Percentiles rank a stretch among this genome's conserved stretches.
phyloP scores from a whole-genome alignment of 2,888 invertebrate genomes.

The Cataglyphis altisquamis region DNA sequence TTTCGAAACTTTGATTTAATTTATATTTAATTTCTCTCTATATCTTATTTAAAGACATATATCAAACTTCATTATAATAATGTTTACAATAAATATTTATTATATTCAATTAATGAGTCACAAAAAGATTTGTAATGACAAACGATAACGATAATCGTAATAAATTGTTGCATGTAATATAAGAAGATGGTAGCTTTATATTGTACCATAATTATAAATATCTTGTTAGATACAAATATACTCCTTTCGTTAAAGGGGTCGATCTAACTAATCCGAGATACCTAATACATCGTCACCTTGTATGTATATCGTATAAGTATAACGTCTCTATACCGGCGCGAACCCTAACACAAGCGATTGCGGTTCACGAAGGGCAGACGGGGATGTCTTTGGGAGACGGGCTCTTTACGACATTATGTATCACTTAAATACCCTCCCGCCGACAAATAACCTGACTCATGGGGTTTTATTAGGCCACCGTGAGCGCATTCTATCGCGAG shows the following conservation, averaged over 20 bases:
- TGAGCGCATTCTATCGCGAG: conserved; percentile 76
- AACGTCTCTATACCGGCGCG: conserved; percentile 46
- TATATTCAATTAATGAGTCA: neutral
- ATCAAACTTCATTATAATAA: conserved; percentile 10
- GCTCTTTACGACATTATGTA: conserved; percentile 76
- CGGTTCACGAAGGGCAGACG: conserved; percentile 57
- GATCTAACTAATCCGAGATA: neutral
- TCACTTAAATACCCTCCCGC: conserved; percentile 77
- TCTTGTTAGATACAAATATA: neutral
- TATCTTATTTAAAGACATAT: neutral
- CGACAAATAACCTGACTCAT: conserved; percentile 81
- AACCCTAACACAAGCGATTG: conserved; percentile 53
- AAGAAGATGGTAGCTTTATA: neutral
- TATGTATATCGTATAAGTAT: conserved; percentile 18
- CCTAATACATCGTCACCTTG: conserved; percentile 48
- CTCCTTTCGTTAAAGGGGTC: neutral
- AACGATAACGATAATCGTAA: neutral
- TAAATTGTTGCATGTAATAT: neutral
- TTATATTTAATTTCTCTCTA: neutral
- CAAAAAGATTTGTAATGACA: neutral
- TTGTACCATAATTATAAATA: neutral
- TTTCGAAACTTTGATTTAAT: neutral
- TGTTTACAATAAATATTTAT: neutral
- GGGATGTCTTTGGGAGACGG: conserved; percentile 64
- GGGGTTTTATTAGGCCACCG: conserved; percentile 81